Evolutionary conservation across 2,797 vertebrate species (phyloP).

Genomic region (Eulemur albifrons): DNA sequence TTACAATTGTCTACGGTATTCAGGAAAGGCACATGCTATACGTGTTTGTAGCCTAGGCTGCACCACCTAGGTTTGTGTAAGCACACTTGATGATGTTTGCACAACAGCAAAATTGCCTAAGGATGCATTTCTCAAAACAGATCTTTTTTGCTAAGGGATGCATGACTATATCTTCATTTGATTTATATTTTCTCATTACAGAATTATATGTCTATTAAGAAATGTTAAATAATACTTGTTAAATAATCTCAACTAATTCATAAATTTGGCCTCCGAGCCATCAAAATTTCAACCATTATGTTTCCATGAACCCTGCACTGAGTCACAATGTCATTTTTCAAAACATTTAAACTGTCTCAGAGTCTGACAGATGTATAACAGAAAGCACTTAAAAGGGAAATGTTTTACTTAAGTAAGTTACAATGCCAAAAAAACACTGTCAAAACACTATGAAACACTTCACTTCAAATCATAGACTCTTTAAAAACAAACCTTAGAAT

Average conservation of each 20-base stretch:
- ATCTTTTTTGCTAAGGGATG: background rate
- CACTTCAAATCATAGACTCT: background rate
- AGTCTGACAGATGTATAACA: background rate
- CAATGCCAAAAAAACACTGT: background rate
- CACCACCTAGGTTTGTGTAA: background rate
- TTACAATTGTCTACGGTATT: background rate
- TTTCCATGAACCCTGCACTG: background rate
- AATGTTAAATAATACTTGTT: background rate
- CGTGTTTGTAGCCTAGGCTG: background rate
- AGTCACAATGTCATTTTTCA: background rate
- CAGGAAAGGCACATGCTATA: background rate
- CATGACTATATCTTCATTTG: background rate
- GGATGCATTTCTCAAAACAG: background rate
- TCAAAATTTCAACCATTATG: background rate
- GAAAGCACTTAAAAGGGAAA: background rate
- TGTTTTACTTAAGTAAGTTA: conserved; percentile 31
- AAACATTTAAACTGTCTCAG: background rate
- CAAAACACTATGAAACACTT: background rate
- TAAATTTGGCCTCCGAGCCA: background rate
- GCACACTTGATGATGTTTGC: background rate
- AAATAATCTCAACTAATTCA: background rate
- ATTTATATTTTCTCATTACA: background rate
- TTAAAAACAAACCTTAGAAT: background rate
- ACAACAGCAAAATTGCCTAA: background rate
- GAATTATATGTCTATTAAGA: background rate